phyloP scores from a whole-genome alignment of 2,113 vertebrate genomes.

The Mirounga angustirostris region DNA sequence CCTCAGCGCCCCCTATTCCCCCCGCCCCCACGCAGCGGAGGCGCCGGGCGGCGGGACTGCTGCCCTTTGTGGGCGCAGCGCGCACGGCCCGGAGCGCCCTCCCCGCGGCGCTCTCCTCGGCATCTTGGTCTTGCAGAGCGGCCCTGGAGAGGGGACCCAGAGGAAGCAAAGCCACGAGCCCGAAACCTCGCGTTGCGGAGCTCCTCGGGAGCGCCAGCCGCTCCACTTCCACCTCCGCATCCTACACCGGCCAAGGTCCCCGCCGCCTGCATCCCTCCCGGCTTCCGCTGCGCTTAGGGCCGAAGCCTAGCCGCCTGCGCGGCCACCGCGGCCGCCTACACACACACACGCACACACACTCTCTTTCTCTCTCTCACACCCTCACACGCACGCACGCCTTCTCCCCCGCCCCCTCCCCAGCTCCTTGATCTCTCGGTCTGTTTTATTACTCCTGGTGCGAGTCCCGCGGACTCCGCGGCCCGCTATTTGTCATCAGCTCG shows the following conservation, averaged over 20 bases:
- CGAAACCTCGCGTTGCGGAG: slow-evolving; percentile 59
- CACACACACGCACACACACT: not conserved
- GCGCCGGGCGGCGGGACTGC: slow-evolving; percentile 8
- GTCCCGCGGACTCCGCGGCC: slow-evolving; percentile 81
- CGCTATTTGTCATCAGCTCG: slow-evolving; percentile 82
- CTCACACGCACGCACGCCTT: not conserved
- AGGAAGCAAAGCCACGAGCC: not conserved
- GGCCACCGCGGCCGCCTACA: slow-evolving; percentile 9
- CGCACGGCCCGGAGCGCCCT: slow-evolving; percentile 53
- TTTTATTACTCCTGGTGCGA: slow-evolving; percentile 81
- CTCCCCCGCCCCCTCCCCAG: slow-evolving; percentile 43
- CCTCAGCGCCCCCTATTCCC: slow-evolving; percentile 33
- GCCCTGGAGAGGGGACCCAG: slow-evolving; percentile 28
- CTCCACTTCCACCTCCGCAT: slow-evolving; percentile 44
- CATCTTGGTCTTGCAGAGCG: slow-evolving; percentile 56
- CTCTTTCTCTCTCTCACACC: not conserved
- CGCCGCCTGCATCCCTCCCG: slow-evolving; percentile 33
- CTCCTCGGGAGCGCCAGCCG: slow-evolving; percentile 16
- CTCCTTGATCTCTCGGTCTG: slow-evolving; percentile 77
- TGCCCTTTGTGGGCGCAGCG: slow-evolving; percentile 65
- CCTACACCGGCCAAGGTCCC: slow-evolving; percentile 46
- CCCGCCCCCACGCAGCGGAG: not conserved
- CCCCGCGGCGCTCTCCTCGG: slow-evolving; percentile 42
- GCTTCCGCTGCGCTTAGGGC: slow-evolving; percentile 37
- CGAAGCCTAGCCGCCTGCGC: not conserved